Evolutionary conservation across 2,113 vertebrate genomes (phyloP), one percentile per base, ranked within the genome.

Genomic region (Murina feae): DNA sequence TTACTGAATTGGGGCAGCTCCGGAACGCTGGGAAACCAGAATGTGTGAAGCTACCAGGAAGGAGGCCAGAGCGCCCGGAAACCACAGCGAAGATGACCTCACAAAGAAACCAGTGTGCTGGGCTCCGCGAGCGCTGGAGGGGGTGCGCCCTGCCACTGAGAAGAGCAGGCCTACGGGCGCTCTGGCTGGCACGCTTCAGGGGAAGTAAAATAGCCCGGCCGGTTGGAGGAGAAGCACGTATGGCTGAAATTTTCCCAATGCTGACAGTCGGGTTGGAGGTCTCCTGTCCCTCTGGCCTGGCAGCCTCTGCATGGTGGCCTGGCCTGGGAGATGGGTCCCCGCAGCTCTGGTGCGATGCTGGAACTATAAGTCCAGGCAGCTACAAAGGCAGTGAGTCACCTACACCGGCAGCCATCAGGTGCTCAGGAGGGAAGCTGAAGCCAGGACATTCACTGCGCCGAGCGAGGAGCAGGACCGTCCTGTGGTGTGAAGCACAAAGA

Each of bases 31-130:
- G 86, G 80, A 79, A 91, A 90, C 16, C 42, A 71, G 74, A 86
- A 39, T 8, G 25, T 85, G 53, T 69, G 63, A 20, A 51, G 63
- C 80, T 32, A 86, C 60, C 65, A 82, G 90, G 92, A 96, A 94
- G 95, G 74, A 79, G 93, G 74, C 51, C 88, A 89, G 72, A 65
- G 63, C 13, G n/a, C 74, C 69, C 28, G 42, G 89, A 95, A 96
- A 76, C 82, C 79, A 2, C 55, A 28, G 49, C 37, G 55, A 42
- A 89, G 86, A 78, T 90, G 92, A 93, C 82, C 30, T 37, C 74
- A 37, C 39, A 28, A 60, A 92, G 95, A 90, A 95, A 86, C 75
- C 72, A 74, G 90, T 72, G 78, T 60, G 75, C 72, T 3, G 32
- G 74, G 30, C 58, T 32, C 80, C 42, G n/a, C 3, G 21, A 3